A percentile compares a stretch with the other conserved stretches of the same genome.
Evolutionary conservation across 1,140 invertebrate genomes (phyloP).

Genomic region (Vollenhovia emeryi): DNA sequence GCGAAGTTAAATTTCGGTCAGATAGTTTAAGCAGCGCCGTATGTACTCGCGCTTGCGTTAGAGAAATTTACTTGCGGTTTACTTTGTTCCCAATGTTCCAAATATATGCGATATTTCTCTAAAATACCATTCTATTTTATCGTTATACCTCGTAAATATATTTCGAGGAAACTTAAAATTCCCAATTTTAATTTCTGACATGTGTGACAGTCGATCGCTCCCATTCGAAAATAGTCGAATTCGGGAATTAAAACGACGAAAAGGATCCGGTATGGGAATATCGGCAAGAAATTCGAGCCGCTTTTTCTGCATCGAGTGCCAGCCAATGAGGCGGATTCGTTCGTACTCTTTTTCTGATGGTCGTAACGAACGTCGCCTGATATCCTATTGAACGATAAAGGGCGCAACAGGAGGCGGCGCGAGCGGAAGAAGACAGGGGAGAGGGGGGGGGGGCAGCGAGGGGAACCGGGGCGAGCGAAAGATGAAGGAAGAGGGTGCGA

Average conservation of each 20-base stretch:
- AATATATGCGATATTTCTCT: constrained; percentile 11
- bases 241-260: constrained; percentile 42
- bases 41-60: neutral
- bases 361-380: constrained; percentile 58
- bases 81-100: neutral
- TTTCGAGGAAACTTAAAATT: neutral
- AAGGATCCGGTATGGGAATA: constrained; percentile 45
- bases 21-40: constrained; percentile 26
- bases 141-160: neutral
- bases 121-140: neutral
- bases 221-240: constrained; percentile 16
- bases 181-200: neutral
- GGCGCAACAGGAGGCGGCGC: constrained; percentile 65
- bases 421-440: neutral
- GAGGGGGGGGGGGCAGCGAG: too few species aligned
- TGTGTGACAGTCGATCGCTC: neutral
- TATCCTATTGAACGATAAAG: constrained; percentile 53
- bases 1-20: constrained; percentile 33
- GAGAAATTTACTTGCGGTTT: constrained; percentile 17
- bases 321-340: constrained; percentile 69
- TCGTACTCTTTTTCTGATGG: constrained; percentile 31
- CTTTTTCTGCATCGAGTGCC: constrained; percentile 59
- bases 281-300: constrained; percentile 67
- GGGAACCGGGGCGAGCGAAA: neutral
- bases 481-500: constrained; percentile 12